phyloP scores from a whole-genome alignment of 2,797 vertebrate genomes.

The Xenentodon cancila region DNA sequence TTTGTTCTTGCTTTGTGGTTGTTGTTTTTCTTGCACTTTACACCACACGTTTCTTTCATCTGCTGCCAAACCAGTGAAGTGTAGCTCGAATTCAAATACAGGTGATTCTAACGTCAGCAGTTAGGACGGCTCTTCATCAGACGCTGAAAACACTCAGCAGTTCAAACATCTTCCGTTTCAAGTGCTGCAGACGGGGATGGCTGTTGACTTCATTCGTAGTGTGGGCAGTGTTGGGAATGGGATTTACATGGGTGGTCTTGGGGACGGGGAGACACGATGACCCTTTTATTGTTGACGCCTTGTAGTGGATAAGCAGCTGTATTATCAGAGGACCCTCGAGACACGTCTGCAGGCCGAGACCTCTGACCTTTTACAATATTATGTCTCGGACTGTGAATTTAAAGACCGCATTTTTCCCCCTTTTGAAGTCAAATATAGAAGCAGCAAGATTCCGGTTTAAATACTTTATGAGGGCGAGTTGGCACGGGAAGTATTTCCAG shows the following conservation, averaged over 20 bases:
- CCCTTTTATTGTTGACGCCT: constrained; percentile 31
- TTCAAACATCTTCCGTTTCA: not conserved
- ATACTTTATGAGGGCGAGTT: no score
- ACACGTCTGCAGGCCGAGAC: constrained; percentile 14
- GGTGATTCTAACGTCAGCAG: not conserved
- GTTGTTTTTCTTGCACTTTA: not conserved
- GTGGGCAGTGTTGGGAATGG: constrained; percentile 35
- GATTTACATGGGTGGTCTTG: constrained; percentile 59
- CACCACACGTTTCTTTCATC: constrained; percentile 42
- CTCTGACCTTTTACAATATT: constrained; percentile 20
- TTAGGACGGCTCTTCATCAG: not conserved
- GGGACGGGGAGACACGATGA: constrained; percentile 7
- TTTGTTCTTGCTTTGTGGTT: constrained; percentile 30
- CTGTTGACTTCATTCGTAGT: constrained; percentile 30
- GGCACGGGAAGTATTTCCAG: no score
- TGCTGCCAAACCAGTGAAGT: constrained; percentile 3
- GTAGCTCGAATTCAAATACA: not conserved
- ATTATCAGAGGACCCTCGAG: constrained; percentile 27
- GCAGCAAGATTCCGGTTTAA: no score
- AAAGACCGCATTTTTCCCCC: no score
- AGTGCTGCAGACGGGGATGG: constrained; percentile 26
- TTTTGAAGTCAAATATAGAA: no score
- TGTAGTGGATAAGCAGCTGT: constrained; percentile 28
- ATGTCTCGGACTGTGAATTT: no score
- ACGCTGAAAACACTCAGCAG: not conserved